These are phyloP conservation scores for Lepidocyrtinus sp. DNA, from an alignment of 2,888 invertebrate species.

Conservation along the genomic window DNA sequence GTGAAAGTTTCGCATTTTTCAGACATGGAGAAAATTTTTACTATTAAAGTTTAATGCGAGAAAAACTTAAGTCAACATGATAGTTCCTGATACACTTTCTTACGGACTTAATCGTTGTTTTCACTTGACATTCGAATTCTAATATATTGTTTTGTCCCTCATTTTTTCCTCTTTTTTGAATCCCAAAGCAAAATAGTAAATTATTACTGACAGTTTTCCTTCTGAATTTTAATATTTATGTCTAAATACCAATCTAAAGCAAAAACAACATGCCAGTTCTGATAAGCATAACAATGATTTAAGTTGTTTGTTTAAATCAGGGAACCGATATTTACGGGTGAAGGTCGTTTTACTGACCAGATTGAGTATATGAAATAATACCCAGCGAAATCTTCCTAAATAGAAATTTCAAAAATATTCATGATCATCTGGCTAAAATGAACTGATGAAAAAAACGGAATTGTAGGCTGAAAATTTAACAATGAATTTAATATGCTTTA, in stretches of 20 bases:
- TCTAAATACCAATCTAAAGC: no score
- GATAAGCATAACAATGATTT: no score
- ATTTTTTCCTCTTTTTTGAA: conserved; percentile 8
- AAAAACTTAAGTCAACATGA: neutral
- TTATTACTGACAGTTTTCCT: neutral
- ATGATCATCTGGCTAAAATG: no score
- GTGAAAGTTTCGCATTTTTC: neutral
- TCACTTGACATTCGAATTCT: neutral
- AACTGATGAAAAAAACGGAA: no score
- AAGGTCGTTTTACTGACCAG: no score
- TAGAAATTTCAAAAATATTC: no score
- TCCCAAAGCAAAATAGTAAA: neutral
- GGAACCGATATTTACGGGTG: no score
- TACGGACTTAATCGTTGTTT: neutral
- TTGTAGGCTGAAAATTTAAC: no score
- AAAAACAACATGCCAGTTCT: neutral
- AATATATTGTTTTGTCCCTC: neutral
- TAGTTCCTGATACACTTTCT: conserved; percentile 1
- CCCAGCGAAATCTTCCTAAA: no score
- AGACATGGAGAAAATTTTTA: neutral
- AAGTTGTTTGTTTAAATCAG: no score
- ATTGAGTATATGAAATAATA: no score
- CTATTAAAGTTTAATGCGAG: neutral
- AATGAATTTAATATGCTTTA: no score
- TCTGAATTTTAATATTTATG: neutral